These are phyloP conservation scores for Myrmecophaga tridactyla DNA, from an alignment of 2,113 vertebrate genomes.

Conservation along the genomic window DNA sequence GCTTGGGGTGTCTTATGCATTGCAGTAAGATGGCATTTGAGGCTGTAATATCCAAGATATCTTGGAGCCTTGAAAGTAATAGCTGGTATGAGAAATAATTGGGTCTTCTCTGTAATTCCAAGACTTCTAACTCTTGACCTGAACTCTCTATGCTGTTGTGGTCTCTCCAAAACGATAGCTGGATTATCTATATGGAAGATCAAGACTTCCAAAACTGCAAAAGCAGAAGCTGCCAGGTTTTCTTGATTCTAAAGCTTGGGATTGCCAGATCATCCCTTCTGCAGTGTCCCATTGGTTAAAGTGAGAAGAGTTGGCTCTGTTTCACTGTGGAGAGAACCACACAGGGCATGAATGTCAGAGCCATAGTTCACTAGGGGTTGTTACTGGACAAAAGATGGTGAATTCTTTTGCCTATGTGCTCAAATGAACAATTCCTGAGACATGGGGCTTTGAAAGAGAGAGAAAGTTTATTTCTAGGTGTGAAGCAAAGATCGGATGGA, in stretches of 20 bases:
- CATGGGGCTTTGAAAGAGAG: too few relatives aligned
- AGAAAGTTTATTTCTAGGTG: too few relatives aligned
- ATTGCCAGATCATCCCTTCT: background rate
- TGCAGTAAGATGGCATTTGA: background rate
- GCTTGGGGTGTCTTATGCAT: background rate
- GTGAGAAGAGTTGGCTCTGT: background rate
- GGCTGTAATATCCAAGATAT: background rate
- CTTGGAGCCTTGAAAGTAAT: background rate
- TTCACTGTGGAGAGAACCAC: background rate
- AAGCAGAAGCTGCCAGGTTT: background rate
- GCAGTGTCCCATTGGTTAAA: background rate
- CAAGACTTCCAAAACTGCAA: background rate
- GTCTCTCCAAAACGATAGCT: background rate
- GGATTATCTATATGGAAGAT: background rate
- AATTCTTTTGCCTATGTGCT: too few relatives aligned
- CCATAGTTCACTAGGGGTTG: rapidly evolving
- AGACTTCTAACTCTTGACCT: background rate
- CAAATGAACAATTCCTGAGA: too few relatives aligned
- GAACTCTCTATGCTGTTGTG: background rate
- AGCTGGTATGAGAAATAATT: background rate
- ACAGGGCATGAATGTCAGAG: background rate
- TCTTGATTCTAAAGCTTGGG: background rate
- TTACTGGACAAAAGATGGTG: too few relatives aligned
- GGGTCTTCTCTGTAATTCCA: background rate
- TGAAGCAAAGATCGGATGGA: too few relatives aligned